phyloP scores from a whole-genome alignment of 2,113 vertebrate genomes.

The Gallinago media region DNA sequence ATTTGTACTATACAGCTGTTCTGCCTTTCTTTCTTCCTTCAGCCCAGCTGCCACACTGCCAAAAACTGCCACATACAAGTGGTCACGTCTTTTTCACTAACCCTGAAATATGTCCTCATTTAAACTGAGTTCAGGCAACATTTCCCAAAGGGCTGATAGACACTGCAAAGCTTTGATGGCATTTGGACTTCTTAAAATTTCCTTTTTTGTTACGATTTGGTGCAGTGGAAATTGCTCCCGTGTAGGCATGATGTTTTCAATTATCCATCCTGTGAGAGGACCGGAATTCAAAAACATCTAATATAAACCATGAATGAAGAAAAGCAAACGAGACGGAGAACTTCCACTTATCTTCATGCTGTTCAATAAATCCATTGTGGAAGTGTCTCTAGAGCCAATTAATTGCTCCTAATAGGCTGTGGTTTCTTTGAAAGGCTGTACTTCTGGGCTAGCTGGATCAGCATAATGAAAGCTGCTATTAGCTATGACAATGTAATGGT shows the following conservation, averaged over 20 bases:
- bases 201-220: not conserved
- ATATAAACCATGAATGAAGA: constrained; percentile 12
- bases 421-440: constrained; percentile 49
- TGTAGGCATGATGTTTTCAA: constrained; percentile 30
- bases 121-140: not conserved
- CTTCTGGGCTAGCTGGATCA: not conserved
- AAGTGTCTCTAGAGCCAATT: constrained; percentile 41
- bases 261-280: constrained; percentile 46
- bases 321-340: constrained; percentile 57
- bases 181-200: not conserved
- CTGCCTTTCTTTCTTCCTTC: too few species aligned
- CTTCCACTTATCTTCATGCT: constrained; percentile 24
- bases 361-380: constrained; percentile 24
- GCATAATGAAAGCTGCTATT: not conserved
- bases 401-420: constrained; percentile 53
- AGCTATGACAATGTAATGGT: not conserved
- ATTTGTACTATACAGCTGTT: not conserved
- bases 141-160: constrained; percentile 15
- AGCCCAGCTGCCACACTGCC: not conserved
- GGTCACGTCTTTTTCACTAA: not conserved
- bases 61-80: not conserved
- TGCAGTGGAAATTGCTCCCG: constrained; percentile 23
- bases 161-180: not conserved
- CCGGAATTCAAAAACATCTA: constrained; percentile 25
- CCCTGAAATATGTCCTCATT: constrained; percentile 23